Percentiles rank a stretch among this genome's conserved stretches.
phyloP scores from a whole-genome alignment of 2,888 invertebrate species.

The Calameuta filiformis region DNA sequence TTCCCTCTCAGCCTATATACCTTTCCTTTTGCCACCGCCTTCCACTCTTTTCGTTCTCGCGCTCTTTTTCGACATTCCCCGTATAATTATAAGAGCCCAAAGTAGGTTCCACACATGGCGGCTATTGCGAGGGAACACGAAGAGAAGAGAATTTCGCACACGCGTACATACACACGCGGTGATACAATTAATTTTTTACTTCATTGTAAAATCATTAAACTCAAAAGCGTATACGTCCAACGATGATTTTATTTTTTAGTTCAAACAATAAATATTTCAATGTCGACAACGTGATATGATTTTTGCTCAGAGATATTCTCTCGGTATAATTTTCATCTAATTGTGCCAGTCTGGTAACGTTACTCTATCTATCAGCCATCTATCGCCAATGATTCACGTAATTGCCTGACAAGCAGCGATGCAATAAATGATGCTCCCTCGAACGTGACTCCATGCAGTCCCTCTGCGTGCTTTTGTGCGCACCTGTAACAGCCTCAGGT shows the following conservation, averaged over 20 bases:
- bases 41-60: background rate
- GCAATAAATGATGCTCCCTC: constrained; percentile 17
- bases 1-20: constrained; percentile 10
- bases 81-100: constrained; percentile 2
- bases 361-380: constrained; percentile 6
- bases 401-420: constrained; percentile 16
- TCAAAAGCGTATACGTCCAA: background rate
- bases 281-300: background rate
- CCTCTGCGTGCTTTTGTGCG: background rate
- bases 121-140: background rate
- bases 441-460: background rate
- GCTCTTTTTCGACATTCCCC: constrained; percentile 3
- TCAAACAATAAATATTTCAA: background rate
- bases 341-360: background rate
- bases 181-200: background rate
- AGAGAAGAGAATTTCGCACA: background rate
- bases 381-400: constrained; percentile 19
- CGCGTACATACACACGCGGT: background rate
- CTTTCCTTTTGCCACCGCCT: constrained; percentile 19
- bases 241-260: background rate
- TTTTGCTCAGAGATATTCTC: background rate
- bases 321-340: background rate
- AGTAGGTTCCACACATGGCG: background rate
- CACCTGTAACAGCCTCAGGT: background rate
- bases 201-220: background rate